Base-by-base conservation (phyloP, 1,140 invertebrate genomes). In the Apocrypta bakeri region DNA sequence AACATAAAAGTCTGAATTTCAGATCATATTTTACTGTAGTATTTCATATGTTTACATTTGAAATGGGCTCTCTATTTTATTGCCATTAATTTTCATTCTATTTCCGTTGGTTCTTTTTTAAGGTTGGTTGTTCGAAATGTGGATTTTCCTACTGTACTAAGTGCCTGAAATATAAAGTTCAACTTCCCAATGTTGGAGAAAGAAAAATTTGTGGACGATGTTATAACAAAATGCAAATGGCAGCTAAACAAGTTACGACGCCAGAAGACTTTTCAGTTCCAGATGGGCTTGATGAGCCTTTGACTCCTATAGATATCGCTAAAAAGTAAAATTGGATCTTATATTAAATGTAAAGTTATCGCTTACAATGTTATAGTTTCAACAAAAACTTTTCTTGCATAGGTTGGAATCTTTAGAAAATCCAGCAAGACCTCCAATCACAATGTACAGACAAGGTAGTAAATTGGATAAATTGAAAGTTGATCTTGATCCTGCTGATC, bases 71-170 rank as follows among this genome's bases (percentile, higher is more conserved):
- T 1, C 21, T 71, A 31, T 37, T 31, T 29, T 24, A 12, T 8
- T 75, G 40, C 12, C 42, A 31, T 69, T 56, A 76, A 9, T 61
- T 83, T 84, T 21, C 40, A 63, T 2, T n/a, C n/a, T n/a, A 27
- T 11, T 71, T 71, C 61, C 81, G 78, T 40, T 84, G 40, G 21
- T 84, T 61, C 0, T 64, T n/a, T 40, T 56, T 84, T 78, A 73
- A 92, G 91, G 83, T 89, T 83, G 90, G 85, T 75, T 92, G 91
- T 84, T 89, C 91, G 21, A 88, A 83, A 25, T 92, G 91, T 86
- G 89, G 90, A 71, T 92, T 91, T 86, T 91, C 91, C 14, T 89
- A 85, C 80, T 92, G 91, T 74, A 88, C 76, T 42, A 92, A 90
- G 79, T 92, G 91, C 81, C 86, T 92, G n/a, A 91, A 90, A 75